Base-by-base conservation (phyloP, 2,888 invertebrate species). In the Chymomyza caudatula region DNA sequence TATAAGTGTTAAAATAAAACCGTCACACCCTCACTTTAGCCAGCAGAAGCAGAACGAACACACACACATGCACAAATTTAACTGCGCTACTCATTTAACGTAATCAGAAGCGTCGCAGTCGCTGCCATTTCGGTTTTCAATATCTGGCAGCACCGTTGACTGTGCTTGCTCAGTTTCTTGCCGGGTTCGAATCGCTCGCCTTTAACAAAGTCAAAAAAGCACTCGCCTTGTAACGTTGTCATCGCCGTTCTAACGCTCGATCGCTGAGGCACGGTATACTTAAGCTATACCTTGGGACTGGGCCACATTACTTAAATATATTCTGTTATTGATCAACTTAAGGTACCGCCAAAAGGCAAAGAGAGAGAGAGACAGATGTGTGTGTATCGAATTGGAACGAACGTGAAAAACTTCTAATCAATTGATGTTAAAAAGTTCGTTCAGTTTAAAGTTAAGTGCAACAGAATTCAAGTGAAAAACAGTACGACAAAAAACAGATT, bases 351-450 rank as follows among this genome's bases (percentile, higher is more conserved):
- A 52, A 25, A 20, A 44, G 49, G 37, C 49, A 20, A 52, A 25
- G 25, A 44, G 49, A 52, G 58, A 52, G 54, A 23, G 25, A 17
- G 29, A 58, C 29, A n/a, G n/a, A n/a, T n/a, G n/a, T n/a, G 22
- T 42, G 42, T 53, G 60, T 22, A 53, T 29, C 60, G 52, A 29
- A 65, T 62, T 73, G 60, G 67, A 67, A 69, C 69, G 71, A 74
- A 65, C 77, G 60, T 62, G 73, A 67, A 67, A 63, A 71, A 78
- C 65, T 70, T 82, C 69, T 73, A 73, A 72, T 73, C 87, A 80
- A 71, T 86, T 86, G 69, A 65, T 65, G 60, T 65, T 69, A 55
- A 68, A 74, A 71, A 67, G 67, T 71, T 64, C 65, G 77, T 67
- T n/a, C 67, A 63, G 86, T 56, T 53, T 42, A 69, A 67, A 62